Conservation (phyloP, 2,888 invertebrate species). For the Drosophila anceps region DNA sequence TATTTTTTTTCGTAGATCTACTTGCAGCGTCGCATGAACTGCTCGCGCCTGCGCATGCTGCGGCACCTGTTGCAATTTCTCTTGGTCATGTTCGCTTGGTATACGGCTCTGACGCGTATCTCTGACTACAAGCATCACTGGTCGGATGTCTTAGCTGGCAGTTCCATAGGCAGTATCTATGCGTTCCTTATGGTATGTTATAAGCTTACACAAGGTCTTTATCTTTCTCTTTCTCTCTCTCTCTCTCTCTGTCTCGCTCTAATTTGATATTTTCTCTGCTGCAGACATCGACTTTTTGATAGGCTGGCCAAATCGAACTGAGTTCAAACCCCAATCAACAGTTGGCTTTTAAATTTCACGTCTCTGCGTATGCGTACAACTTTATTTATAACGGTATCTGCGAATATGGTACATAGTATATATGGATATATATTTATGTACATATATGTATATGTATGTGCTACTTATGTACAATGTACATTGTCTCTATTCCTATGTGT, state of each 20-base stretch:
- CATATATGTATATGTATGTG: not conserved
- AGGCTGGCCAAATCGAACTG: slow-evolving; percentile 13
- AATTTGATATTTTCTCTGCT: not conserved
- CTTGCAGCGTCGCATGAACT: slow-evolving; percentile 93
- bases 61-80: slow-evolving; percentile 93
- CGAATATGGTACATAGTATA: slow-evolving; percentile 4
- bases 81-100: slow-evolving; percentile 92
- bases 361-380: slow-evolving; percentile 25
- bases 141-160: slow-evolving; percentile 97
- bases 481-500: slow-evolving; percentile 7
- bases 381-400: slow-evolving; percentile 11
- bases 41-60: slow-evolving; percentile 92
- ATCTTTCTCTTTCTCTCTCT: not conserved
- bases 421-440: not conserved
- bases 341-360: slow-evolving; percentile 20
- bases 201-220: accelerated
- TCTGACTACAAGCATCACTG: slow-evolving; percentile 99
- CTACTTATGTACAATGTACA: slow-evolving; percentile 14
- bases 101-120: slow-evolving; percentile 94
- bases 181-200: slow-evolving; percentile 90
- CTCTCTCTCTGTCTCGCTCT: not conserved
- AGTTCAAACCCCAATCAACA: slow-evolving; percentile 1
- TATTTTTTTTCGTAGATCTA: slow-evolving; percentile 89
- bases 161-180: slow-evolving; percentile 88
- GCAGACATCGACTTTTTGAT: slow-evolving; percentile 76